Evolutionary conservation across 2,888 invertebrate genomes (phyloP), one percentile per base, ranked within the genome.

Genomic region (Aspidiotus destructor): DNA sequence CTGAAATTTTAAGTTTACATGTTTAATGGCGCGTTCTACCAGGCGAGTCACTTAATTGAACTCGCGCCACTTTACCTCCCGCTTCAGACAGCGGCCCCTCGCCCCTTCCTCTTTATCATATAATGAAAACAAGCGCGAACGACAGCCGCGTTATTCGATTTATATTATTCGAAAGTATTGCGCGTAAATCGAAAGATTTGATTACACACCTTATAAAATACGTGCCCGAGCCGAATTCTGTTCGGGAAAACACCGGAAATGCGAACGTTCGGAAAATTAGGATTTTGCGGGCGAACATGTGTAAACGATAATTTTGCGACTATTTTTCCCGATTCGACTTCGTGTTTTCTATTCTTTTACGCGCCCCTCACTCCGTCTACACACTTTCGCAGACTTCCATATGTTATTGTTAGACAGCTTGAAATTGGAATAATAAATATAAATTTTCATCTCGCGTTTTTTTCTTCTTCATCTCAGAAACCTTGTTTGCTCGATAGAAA

Each of bases 1-100:
- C 65, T 65, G 58, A 65, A 65, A 65, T 65, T 65, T 65, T 65
- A 65, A 65, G 65, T 65, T 65, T 65, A 65, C 65, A 65, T 65
- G 58, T 58, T 65, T 65, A 65, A 65, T 65, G 65, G 65, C 55
- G 65, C 65, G 65, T 65, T 65, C 65, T 58, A 65, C 58, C 65
- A 57, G 58, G 64, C 57, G 60, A 65, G 65, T 65, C 65, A 65
- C 57, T 65, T 65, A 65, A 65, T 65, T 65, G 65, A 65, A 65
- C 65, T 62, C 52, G 28, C 28, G 28, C 28, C 28, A 28, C 28
- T 28, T 28, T 28, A 28, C 28, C 28, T 28, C 28, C 28, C 28
- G 28, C 28, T 28, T 28, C 28, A 28, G 28, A 28, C 28, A 28
- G 28, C 28, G 5, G 28, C 62, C 58, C 42, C 65, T 55, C 55